phyloP scores from a whole-genome alignment of 2,888 invertebrate genomes.

The Caenorhabditis angaria region DNA sequence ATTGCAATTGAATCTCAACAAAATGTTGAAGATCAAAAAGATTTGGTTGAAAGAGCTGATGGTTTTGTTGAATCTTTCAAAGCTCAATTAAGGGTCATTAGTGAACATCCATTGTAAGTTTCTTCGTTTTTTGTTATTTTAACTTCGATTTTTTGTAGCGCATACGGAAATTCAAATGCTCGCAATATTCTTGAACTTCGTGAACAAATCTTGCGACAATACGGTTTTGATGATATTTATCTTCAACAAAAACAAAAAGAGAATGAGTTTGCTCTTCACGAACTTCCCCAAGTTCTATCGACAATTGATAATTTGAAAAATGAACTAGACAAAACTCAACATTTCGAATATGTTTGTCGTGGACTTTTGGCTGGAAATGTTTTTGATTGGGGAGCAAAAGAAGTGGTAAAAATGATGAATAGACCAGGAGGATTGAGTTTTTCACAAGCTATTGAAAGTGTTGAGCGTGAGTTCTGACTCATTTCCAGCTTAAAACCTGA shows the following conservation, averaged over 20 bases:
- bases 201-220: conserved; percentile 88
- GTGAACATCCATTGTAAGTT: not conserved
- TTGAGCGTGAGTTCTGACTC: conserved; percentile 77
- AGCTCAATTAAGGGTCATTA: not conserved
- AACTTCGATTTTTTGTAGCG: conserved; percentile 74
- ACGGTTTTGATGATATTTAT: conserved; percentile 89
- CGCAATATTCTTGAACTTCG: conserved; percentile 89
- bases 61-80: conserved; percentile 76
- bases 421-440: conserved; percentile 81
- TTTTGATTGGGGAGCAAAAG: conserved; percentile 96
- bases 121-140: not conserved
- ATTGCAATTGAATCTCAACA: conserved; percentile 83
- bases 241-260: conserved; percentile 76
- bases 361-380: conserved; percentile 83
- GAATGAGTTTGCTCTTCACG: conserved; percentile 83
- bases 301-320: conserved; percentile 75
- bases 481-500: not conserved
- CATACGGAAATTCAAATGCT: conserved; percentile 86
- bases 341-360: conserved; percentile 22
- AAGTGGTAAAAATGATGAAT: conserved; percentile 86
- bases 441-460: conserved; percentile 82
- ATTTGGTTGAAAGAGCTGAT: conserved; percentile 83
- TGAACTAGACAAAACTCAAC: conserved; percentile 15
- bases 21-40: conserved; percentile 77
- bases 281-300: conserved; percentile 80